Evolutionary conservation across 2,888 invertebrate genomes (phyloP).

Genomic region (Mystacides longicornis): DNA sequence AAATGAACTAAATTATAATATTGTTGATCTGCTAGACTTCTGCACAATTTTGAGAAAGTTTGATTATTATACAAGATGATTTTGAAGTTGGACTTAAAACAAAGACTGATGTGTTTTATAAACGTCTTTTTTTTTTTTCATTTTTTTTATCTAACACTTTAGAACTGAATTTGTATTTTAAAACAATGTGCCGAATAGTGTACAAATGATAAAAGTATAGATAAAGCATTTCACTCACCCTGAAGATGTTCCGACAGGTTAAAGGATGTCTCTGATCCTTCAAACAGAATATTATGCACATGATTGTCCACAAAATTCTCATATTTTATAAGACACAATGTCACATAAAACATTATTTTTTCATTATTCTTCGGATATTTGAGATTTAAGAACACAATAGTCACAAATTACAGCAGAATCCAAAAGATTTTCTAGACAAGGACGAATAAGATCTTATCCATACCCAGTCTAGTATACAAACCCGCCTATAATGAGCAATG

Average conservation of each 20-base stretch:
- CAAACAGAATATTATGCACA: not conserved
- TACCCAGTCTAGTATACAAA: not conserved
- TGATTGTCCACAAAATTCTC: not conserved
- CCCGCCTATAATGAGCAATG: conserved; percentile 8
- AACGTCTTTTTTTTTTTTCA: too few species aligned
- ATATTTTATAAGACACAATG: not conserved
- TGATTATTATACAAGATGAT: too few species aligned
- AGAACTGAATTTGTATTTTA: too few species aligned
- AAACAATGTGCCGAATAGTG: not conserved
- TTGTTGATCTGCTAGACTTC: too few species aligned
- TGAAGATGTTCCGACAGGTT: not conserved
- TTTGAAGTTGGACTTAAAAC: too few species aligned
- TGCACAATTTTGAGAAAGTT: too few species aligned
- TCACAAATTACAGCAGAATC: not conserved
- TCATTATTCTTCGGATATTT: not conserved
- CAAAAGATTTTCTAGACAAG: not conserved
- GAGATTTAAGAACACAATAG: not conserved
- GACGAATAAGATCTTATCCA: conserved; percentile 5
- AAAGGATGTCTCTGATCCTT: conserved; percentile 1
- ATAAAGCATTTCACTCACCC: not conserved
- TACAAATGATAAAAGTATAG: not conserved
- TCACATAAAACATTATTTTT: not conserved
- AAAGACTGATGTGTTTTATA: too few species aligned
- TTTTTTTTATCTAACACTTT: too few species aligned
- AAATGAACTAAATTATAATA: too few species aligned